These are phyloP conservation scores for Plodia interpunctella DNA, from an alignment of 1,140 invertebrate species.

Conservation along the genomic window DNA sequence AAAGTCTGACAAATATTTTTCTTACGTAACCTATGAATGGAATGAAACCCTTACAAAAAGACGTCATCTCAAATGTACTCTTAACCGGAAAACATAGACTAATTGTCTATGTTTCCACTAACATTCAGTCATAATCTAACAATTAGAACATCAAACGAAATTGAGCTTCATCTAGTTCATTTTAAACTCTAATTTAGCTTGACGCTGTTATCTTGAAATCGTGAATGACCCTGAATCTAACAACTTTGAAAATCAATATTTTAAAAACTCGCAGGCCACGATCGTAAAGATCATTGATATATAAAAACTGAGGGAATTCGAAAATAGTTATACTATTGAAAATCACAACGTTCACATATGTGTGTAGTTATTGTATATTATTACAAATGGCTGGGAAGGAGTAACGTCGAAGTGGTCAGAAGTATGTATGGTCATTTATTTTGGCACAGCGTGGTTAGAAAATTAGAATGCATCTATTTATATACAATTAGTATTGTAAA, in stretches of 20 bases:
- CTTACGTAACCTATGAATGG: no score
- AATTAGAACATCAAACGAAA: no score
- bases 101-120: no score
- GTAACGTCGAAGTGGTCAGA: neutral
- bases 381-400: conserved; percentile 5
- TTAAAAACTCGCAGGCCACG: neutral
- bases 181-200: no score
- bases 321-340: neutral
- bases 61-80: no score
- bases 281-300: neutral
- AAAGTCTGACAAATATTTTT: no score
- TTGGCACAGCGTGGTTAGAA: conserved; percentile 39
- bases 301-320: neutral
- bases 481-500: neutral
- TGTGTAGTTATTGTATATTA: neutral
- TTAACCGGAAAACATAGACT: no score
- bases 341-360: conserved; percentile 2
- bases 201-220: conserved; percentile 17
- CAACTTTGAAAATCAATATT: conserved; percentile 9
- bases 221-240: no score
- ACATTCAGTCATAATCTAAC: no score
- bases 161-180: no score
- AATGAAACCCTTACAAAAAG: no score
- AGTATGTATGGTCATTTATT: conserved; percentile 16
- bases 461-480: conserved; percentile 27